A percentile compares a stretch with the other conserved stretches of the same genome.
These are phyloP conservation scores for Osedax fenrisi DNA, from an alignment of 2,888 invertebrate species.

Conservation along the genomic window DNA sequence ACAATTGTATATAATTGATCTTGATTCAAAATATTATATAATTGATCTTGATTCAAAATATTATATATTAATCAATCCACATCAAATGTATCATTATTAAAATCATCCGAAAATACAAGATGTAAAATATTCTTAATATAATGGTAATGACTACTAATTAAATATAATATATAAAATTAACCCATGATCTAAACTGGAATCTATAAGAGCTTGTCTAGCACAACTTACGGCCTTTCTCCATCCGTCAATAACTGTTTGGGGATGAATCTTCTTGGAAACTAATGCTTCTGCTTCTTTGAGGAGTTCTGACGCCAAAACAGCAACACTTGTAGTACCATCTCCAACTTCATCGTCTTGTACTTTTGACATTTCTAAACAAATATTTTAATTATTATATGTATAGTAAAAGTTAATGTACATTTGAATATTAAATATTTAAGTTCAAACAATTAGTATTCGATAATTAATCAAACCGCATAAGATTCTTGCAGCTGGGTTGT, in stretches of 20 bases:
- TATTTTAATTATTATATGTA: not conserved
- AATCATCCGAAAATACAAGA: too few species aligned
- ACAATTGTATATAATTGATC: too few species aligned
- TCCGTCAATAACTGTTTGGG: slow-evolving; percentile 89
- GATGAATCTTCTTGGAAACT: slow-evolving; percentile 83
- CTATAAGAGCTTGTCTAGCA: slow-evolving; percentile 69
- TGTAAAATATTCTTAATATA: too few species aligned
- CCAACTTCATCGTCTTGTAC: slow-evolving; percentile 99
- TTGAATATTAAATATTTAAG: too few species aligned
- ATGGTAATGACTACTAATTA: too few species aligned
- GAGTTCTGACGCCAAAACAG: slow-evolving; percentile 83
- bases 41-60: too few species aligned
- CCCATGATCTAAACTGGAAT: slow-evolving; percentile 70
- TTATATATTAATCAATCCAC: too few species aligned
- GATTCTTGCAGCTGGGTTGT: slow-evolving; percentile 97
- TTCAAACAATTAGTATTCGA: too few species aligned
- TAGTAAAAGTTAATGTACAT: too few species aligned
- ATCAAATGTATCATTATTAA: too few species aligned
- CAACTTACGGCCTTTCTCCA: slow-evolving; percentile 78
- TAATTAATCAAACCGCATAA: slow-evolving; percentile 64
- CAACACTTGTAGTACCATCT: slow-evolving; percentile 98
- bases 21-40: too few species aligned
- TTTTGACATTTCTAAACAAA: slow-evolving; percentile 72
- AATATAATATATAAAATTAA: too few species aligned
- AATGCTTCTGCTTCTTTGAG: slow-evolving; percentile 86